These are phyloP conservation scores for Plectropomus leopardus DNA, from an alignment of 2,113 vertebrate genomes.

Conservation along the genomic window DNA sequence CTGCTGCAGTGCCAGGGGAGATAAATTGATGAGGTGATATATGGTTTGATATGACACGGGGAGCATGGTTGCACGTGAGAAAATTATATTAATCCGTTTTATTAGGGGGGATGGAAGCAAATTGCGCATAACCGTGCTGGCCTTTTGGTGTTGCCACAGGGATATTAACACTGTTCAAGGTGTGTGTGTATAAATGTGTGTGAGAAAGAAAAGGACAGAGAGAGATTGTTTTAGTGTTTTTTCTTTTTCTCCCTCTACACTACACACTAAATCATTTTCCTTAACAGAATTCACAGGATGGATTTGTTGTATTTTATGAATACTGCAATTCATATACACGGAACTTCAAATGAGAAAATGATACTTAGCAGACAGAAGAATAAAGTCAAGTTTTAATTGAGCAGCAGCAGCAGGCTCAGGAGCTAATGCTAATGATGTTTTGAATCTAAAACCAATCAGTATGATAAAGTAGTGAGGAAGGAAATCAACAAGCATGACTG, in stretches of 20 bases:
- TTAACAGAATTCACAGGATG: neutral
- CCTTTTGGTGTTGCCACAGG: neutral
- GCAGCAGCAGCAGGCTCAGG: neutral
- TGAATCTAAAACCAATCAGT: neutral
- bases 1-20: constrained; percentile 59
- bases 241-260: neutral
- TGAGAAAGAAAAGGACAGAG: neutral
- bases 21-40: constrained; percentile 71
- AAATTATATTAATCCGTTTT: constrained; percentile 45
- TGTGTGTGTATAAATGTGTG: constrained; percentile 17
- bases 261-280: neutral
- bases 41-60: constrained; percentile 39
- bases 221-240: neutral
- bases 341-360: neutral
- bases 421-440: neutral
- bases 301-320: neutral
- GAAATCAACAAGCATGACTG: neutral
- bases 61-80: constrained; percentile 23
- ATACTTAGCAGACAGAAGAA: neutral
- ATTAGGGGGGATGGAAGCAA: constrained; percentile 42
- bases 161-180: constrained; percentile 4
- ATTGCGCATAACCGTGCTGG: constrained; percentile 16
- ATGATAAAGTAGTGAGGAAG: neutral
- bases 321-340: neutral
- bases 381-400: constrained; percentile 2